Evolutionary conservation across 2,888 invertebrate genomes (phyloP), one percentile per base, ranked within the genome.

Genomic region (Microctonus hyperodae): DNA sequence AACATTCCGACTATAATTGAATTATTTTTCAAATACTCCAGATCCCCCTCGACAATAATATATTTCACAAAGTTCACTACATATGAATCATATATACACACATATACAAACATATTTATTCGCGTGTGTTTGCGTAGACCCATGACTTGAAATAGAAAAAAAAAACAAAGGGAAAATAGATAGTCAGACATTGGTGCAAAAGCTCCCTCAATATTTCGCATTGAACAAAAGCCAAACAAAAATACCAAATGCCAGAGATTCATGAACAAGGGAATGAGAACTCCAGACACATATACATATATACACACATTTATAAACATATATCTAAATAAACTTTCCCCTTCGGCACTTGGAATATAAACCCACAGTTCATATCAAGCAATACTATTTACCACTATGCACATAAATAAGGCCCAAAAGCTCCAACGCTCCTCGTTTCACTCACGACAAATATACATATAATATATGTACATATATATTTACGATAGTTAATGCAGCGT

Each of bases 401-500:
- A 44, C 16, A 1, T 16, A 7, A 44, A 44, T 44, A 16, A 16
- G 20, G 44, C 37, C 35, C 23, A 22, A 37, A 22, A 11, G 22
- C 35, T 33, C 56, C 56, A 3, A 28, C 28, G 20, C 51, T 51
- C 35, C 11, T 10, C 58, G 56, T 57, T 40, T 48, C 61, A 31
- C 44, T 60, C 61, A 37, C 63, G 65, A 65, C 66, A 63, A 63
- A 68, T 70, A 72, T 70, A 72, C 72, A 35, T 10, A 35, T 71
- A 71, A n/a, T n/a, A 13, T 13, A 40, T 44, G 9, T 44, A 44
- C 4, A 44, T 7, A 44, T 44, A 20, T 44, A 44, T 64, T 57
- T 69, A 65, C 60, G 64, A 63, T 50, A 73, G 71, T 74, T 74
- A 77, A 75, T 75, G 69, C 64, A 69, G 67, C 72, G 75, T 72